These are phyloP conservation scores for Portunus trituberculatus DNA, from an alignment of 1,140 invertebrate species.

Conservation along the genomic window DNA sequence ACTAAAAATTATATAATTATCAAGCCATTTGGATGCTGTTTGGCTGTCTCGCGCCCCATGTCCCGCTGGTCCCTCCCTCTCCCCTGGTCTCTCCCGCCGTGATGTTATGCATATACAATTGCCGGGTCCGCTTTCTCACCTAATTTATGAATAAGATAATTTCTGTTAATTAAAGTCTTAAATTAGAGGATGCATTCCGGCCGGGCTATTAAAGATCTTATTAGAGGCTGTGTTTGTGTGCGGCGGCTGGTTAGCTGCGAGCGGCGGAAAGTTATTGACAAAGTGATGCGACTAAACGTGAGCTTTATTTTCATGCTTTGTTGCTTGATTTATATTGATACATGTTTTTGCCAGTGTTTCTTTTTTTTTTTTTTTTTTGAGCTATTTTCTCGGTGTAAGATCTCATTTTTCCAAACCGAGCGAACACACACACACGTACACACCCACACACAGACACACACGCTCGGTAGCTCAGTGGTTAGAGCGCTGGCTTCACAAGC, in stretches of 20 bases:
- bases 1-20: not conserved
- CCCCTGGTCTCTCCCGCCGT: not conserved
- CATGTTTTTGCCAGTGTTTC: too few species aligned
- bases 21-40: constrained; percentile 10
- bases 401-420: too few species aligned
- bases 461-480: too few species aligned
- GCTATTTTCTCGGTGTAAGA: too few species aligned
- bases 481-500: too few species aligned
- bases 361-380: too few species aligned
- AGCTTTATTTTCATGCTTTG: too few species aligned
- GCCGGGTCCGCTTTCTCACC: constrained; percentile 5
- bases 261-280: too few species aligned
- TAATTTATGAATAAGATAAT: constrained; percentile 17
- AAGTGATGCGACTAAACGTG: too few species aligned
- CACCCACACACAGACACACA: too few species aligned
- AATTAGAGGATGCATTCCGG: not conserved
- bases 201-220: not conserved
- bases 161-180: constrained; percentile 4
- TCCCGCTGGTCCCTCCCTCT: not conserved
- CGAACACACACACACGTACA: too few species aligned
- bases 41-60: not conserved
- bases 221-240: not conserved
- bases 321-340: too few species aligned
- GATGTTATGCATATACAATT: constrained; percentile 13
- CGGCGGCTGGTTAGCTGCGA: not conserved